Percentiles rank a stretch among this genome's conserved stretches.
These are phyloP conservation scores for Nymphalis io DNA, from an alignment of 1,140 invertebrate species.

Conservation along the genomic window DNA sequence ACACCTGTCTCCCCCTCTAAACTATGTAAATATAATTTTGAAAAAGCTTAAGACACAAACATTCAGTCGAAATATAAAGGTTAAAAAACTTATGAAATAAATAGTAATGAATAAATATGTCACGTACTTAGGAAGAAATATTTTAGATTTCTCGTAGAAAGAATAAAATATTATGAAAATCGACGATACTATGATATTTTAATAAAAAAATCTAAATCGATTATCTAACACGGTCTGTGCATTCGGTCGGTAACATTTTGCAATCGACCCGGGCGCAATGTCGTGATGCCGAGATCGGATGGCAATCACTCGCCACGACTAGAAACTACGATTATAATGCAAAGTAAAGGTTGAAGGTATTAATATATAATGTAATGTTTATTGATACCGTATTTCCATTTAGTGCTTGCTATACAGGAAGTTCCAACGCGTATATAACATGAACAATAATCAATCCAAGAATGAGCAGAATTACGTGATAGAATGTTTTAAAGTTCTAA, in stretches of 20 bases:
- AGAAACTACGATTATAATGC: slow-evolving; percentile 57
- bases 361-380: slow-evolving; percentile 37
- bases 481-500: no score
- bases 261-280: slow-evolving; percentile 39
- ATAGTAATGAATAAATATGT: no score
- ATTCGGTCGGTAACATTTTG: slow-evolving; percentile 62
- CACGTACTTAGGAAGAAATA: no score
- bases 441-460: no score
- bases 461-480: no score
- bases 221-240: slow-evolving; percentile 33
- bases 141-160: no score
- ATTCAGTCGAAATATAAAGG: no score
- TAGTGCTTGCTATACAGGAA: not conserved
- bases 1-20: no score
- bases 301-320: slow-evolving; percentile 72
- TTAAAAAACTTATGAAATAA: no score
- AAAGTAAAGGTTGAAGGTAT: slow-evolving; percentile 48
- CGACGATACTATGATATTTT: not conserved
- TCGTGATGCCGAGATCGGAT: slow-evolving; percentile 67
- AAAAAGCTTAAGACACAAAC: no score
- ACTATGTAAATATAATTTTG: no score
- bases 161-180: no score
- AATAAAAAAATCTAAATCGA: not conserved
- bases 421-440: not conserved
- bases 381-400: slow-evolving; percentile 12